A percentile compares a stretch with the other conserved stretches of the same genome.
Evolutionary conservation across 2,888 invertebrate species (phyloP).

Genomic region (Limulus polyphemus): DNA sequence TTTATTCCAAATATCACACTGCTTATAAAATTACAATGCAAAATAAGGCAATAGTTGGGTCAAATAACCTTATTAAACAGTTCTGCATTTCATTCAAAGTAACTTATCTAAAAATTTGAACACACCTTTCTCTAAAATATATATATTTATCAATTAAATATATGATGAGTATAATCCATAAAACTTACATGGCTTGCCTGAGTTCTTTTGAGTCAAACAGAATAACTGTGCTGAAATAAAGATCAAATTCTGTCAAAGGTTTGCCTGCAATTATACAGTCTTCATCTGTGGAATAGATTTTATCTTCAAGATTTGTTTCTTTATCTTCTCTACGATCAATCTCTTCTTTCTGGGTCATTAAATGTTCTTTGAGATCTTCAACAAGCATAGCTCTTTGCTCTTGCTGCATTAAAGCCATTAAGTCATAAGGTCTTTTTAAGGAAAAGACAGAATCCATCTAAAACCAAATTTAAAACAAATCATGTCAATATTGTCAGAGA

Average conservation of each 20-base stretch:
- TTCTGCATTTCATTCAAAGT: too few relatives aligned
- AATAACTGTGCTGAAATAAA: conserved; percentile 45
- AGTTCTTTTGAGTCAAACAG: conserved; percentile 14
- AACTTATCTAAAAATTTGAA: too few relatives aligned
- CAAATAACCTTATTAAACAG: too few relatives aligned
- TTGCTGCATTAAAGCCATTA: conserved; percentile 61
- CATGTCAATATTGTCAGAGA: conserved; percentile 2
- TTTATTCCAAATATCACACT: too few relatives aligned
- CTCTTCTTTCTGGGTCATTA: conserved; percentile 48
- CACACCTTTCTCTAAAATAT: too few relatives aligned
- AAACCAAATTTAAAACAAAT: conserved; percentile 27
- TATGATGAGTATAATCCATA: neutral
- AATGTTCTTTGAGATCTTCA: conserved; percentile 49
- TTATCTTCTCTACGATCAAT: conserved; percentile 46
- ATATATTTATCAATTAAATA: neutral
- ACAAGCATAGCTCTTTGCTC: conserved; percentile 53
- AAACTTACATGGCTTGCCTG: conserved; percentile 9
- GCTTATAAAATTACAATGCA: too few relatives aligned
- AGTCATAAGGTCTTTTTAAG: conserved; percentile 56
- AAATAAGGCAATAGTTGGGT: too few relatives aligned
- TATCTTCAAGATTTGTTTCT: conserved; percentile 49
- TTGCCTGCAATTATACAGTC: conserved; percentile 54
- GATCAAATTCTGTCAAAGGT: conserved; percentile 51
- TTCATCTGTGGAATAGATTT: conserved; percentile 47
- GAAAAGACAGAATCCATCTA: conserved; percentile 60